Conservation (phyloP, 2,888 invertebrate genomes). For the Augiades crinisus region DNA sequence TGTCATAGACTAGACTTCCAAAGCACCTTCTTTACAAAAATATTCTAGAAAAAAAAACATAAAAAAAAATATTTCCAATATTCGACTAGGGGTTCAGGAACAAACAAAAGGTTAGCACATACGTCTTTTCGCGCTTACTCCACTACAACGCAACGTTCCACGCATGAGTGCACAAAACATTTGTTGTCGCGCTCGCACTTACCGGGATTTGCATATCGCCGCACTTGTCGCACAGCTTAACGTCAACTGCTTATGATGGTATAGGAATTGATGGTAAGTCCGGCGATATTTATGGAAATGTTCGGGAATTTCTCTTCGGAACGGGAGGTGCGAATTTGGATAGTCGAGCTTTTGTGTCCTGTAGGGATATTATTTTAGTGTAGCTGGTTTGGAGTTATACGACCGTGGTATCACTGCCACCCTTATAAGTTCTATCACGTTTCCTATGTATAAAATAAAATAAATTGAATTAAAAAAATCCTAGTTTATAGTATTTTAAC, state of each 20-base stretch:
- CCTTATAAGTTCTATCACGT: slow-evolving; percentile 4
- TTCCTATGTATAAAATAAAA: neutral
- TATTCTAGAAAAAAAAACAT: too few relatives aligned
- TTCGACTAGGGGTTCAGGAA: too few relatives aligned
- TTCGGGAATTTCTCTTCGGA: slow-evolving; percentile 28
- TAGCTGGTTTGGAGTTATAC: too few relatives aligned
- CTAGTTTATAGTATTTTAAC: too few relatives aligned
- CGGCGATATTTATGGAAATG: slow-evolving; percentile 57
- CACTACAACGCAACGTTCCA: slow-evolving; percentile 71
- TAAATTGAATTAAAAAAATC: too few relatives aligned
- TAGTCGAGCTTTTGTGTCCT: neutral
- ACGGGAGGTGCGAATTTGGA: neutral
- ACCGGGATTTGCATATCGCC: slow-evolving; percentile 59
- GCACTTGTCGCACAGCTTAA: slow-evolving; percentile 67
- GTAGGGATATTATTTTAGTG: too few relatives aligned
- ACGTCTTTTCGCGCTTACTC: slow-evolving; percentile 45
- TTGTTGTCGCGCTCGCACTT: slow-evolving; percentile 70
- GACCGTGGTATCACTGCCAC: too few relatives aligned
- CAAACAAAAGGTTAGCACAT: slow-evolving; percentile 39
- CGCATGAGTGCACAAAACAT: slow-evolving; percentile 77
- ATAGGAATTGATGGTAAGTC: slow-evolving; percentile 67
- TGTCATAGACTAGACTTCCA: too few relatives aligned
- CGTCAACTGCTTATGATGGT: slow-evolving; percentile 71
- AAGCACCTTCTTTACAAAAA: too few relatives aligned
- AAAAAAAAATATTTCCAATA: too few relatives aligned